These are phyloP conservation scores for Tetramorium alpestre DNA, from an alignment of 1,140 invertebrate species.

Conservation along the genomic window DNA sequence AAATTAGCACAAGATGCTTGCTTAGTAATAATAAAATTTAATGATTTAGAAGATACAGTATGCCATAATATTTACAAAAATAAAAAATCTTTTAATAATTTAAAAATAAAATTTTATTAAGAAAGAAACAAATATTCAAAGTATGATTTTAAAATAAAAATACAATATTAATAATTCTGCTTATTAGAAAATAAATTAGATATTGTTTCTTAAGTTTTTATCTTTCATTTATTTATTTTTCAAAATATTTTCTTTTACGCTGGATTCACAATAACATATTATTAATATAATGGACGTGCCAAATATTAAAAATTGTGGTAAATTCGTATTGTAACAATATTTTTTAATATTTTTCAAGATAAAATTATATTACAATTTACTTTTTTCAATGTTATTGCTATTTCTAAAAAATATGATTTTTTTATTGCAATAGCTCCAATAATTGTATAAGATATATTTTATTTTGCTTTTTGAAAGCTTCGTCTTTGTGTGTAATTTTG, in stretches of 20 bases:
- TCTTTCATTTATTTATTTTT: background rate
- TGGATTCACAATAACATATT: background rate
- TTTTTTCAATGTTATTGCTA: background rate
- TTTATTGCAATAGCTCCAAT: background rate
- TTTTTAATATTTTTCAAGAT: slow-evolving; percentile 3
- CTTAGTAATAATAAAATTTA: background rate
- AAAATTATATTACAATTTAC: slow-evolving; percentile 3
- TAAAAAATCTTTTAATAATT: background rate
- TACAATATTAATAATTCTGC: background rate
- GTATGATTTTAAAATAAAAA: background rate
- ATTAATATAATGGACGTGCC: slow-evolving; percentile 44
- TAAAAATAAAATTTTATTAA: background rate
- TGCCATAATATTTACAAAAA: background rate
- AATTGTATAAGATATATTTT: background rate
- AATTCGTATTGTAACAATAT: background rate
- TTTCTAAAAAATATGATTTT: background rate
- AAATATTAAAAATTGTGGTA: slow-evolving; percentile 22
- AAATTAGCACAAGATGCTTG: background rate
- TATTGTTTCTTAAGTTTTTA: background rate
- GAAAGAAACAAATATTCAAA: background rate
- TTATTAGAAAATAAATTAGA: background rate
- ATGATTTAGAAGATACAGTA: background rate
- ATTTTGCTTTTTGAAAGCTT: background rate
- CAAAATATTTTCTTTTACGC: background rate
- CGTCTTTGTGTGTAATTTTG: background rate